These are phyloP conservation scores for Aphrophora alni DNA, from an alignment of 2,888 invertebrate species.

Conservation along the genomic window DNA sequence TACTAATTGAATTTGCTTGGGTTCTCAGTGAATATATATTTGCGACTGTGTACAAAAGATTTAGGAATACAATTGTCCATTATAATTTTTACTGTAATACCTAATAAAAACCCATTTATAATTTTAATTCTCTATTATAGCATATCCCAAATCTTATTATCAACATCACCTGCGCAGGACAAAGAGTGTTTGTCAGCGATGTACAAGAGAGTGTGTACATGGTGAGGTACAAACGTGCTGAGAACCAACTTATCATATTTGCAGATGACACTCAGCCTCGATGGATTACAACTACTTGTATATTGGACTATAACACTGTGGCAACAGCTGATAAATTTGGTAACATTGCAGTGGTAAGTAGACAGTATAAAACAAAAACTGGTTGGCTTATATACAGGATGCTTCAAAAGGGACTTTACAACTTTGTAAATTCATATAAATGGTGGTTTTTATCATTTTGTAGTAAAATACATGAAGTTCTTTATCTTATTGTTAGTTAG, in stretches of 20 bases:
- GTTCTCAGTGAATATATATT: too few species aligned
- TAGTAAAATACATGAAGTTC: too few species aligned
- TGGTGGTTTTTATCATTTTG: too few species aligned
- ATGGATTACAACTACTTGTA: conserved; percentile 91
- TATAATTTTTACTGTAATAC: too few species aligned
- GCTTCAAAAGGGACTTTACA: too few species aligned
- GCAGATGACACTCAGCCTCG: conserved; percentile 98
- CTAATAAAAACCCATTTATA: too few species aligned
- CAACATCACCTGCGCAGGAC: conserved; percentile 92
- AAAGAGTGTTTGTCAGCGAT: conserved; percentile 93
- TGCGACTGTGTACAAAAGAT: neutral
- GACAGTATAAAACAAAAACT: neutral
- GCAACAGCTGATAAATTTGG: conserved; percentile 98
- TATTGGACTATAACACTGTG: conserved; percentile 95
- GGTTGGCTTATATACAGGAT: too few species aligned
- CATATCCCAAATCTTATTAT: conserved; percentile 96
- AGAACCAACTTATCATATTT: conserved; percentile 97
- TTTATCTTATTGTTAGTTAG: too few species aligned
- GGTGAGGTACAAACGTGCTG: conserved; percentile 86
- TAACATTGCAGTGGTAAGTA: conserved; percentile 84
- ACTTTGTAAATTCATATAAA: too few species aligned
- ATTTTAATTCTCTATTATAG: conserved; percentile 57
- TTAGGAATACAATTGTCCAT: neutral
- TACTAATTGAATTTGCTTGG: too few species aligned
- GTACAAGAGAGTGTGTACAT: conserved; percentile 97